A percentile compares a stretch with the other conserved stretches of the same genome.
phyloP scores from a whole-genome alignment of 2,888 invertebrate genomes.

The Glyphotaelius pellucidus region DNA sequence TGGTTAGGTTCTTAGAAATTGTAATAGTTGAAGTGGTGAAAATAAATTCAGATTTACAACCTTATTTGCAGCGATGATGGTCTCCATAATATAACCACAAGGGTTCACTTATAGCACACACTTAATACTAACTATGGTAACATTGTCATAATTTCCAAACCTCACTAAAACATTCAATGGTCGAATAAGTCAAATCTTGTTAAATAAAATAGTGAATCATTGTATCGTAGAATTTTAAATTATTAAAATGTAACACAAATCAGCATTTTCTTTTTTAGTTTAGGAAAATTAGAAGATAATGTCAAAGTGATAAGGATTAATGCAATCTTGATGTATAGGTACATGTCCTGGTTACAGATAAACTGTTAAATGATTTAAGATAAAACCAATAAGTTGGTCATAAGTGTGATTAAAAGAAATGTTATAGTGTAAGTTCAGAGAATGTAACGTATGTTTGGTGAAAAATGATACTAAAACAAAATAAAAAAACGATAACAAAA shows the following conservation, averaged over 20 bases:
- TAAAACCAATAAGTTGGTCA: background rate
- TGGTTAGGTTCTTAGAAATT: background rate
- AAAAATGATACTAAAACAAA: slow-evolving; percentile 14
- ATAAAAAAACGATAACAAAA: slow-evolving; percentile 36
- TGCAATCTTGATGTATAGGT: slow-evolving; percentile 24
- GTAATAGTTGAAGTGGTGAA: background rate
- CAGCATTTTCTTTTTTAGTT: background rate
- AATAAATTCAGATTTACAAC: slow-evolving; percentile 8
- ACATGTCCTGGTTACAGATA: background rate
- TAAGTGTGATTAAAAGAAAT: background rate
- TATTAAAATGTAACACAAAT: slow-evolving; percentile 4
- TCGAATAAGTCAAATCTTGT: background rate
- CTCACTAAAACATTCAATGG: background rate
- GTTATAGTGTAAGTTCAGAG: background rate
- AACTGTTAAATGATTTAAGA: slow-evolving; percentile 12
- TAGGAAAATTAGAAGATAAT: background rate
- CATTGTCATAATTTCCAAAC: background rate
- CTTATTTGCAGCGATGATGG: slow-evolving; percentile 28
- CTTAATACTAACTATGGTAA: slow-evolving; percentile 26
- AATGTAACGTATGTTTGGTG: slow-evolving; percentile 3
- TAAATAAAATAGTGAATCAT: slow-evolving; percentile 11
- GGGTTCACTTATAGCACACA: slow-evolving; percentile 25
- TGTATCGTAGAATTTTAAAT: background rate
- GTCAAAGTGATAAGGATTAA: slow-evolving; percentile 8
- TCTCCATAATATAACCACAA: slow-evolving; percentile 20